Base-by-base conservation (phyloP, 2,113 vertebrate species). In the Syngnathus typhle region DNA sequence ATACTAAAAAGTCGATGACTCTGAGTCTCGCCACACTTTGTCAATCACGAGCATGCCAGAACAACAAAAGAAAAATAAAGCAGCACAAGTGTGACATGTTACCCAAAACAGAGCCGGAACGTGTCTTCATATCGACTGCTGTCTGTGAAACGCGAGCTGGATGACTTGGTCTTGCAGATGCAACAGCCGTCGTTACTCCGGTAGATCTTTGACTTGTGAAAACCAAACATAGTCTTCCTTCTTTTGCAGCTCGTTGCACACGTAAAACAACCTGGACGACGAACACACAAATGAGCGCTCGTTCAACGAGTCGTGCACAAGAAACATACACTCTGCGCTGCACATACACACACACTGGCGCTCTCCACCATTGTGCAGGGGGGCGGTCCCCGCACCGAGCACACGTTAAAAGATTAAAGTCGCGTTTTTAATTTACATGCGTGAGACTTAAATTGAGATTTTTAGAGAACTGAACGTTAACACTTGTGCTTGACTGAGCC, bases 121-220 rank as follows among this genome's bases (percentile, higher is more conserved):
- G 89, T 92, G 68, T 92, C 92, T 37, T 93, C 90, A 67, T 93
- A 93, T 71, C 92, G 83, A 54, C 90, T 87, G 85, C 92, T 93
- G 91, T 93, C 91, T 67, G 92, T 93, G 81, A 93, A 93, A 12
- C 92, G 89, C 46, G 92, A 93, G 38, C 92, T 93, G 68, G 92
- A 93, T 10, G 92, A 93, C 85, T 93, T 93, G 80, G 92, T 92
- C 79, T 93, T 93, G 79, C 92, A 93, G 74, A 93, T 93, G 80
- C 92, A 93, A 68, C 92, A 93, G 62, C 92, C 92, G 15, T 92
- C 91, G 60, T 92, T 89, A 85, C 91, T 93, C 76, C 92, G 86
- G 84, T 92, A 93, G 70, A 93, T 92, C 87, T 93, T 93, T 58
- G 92, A 92, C 77, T 92, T 93, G 61, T 93, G 92, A 68, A 93